Evolutionary conservation across 2,797 vertebrate genomes (phyloP), one percentile per base, ranked within the genome.

Genomic region (Graptemys geographica): DNA sequence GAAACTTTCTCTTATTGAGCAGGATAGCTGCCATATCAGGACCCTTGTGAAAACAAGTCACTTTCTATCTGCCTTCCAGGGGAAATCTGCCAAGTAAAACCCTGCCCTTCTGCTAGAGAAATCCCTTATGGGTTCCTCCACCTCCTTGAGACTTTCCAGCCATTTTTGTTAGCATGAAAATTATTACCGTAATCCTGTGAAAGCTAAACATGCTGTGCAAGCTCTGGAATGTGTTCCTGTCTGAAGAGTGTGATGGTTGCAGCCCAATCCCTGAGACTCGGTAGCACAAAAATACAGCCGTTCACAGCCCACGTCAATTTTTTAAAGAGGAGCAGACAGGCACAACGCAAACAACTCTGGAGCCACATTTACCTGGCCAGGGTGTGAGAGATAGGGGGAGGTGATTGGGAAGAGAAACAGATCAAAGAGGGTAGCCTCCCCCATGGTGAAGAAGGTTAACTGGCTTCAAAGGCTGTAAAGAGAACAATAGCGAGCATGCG

Each of bases 401-500:
- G 25, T 37, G 84, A 74, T 28, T n/a, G 16, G 28, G 11, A 76
- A 37, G 80, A n/a, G 21, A 80, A 28, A 16, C 79, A 33, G 52
- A 53, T 11, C 41, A 37, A 57, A 56, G 25, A 23, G 25, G 2
- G 21, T 12, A 18, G 9, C 52, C 76, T 44, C n/a, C 59, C 41
- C 57, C 44, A 11, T 7, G 16, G 44, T 80, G 53, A 72, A 16
- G 27, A 33, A 52, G 72, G 25, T 84, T 76, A 59, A 13, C 57
- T 80, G 76, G 16, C 80, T 53, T 55, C 37, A n/a, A 37, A 55
- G 37, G 23, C 41, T 25, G n/a, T n/a, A 7, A 76, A 72, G 69
- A 21, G 37, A 72, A n/a, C 37, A 25, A 18, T 21, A n/a, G 55
- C 27, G 52, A 51, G 44, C 15, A 8, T 37, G 31, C 0, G 1